Evolutionary conservation across 1,140 invertebrate species (phyloP).

Genomic region (Stegodyphus mimosarum): DNA sequence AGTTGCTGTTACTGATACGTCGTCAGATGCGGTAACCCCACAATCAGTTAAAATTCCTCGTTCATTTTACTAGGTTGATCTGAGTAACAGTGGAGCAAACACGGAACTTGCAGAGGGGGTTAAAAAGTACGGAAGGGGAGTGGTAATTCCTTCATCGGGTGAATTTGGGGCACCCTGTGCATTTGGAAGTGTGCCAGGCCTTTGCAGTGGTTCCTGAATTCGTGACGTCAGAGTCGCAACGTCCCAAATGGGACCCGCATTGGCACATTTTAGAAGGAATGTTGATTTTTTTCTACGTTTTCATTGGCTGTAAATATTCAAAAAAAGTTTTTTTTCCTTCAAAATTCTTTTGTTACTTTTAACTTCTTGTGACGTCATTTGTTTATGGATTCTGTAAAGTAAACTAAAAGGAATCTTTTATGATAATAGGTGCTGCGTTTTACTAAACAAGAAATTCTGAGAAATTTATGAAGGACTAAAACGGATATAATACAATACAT

Average conservation of each 20-base stretch:
- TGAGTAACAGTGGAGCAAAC: neutral
- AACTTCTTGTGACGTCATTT: neutral
- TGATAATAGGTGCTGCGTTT: neutral
- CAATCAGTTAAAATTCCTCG: conserved; percentile 5
- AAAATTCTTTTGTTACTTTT: neutral
- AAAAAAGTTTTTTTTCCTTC: neutral
- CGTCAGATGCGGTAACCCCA: too few species aligned
- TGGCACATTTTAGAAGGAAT: conserved; percentile 48
- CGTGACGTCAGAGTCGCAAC: conserved; percentile 56
- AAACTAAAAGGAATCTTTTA: conserved; percentile 14
- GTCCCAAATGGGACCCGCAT: conserved; percentile 45
- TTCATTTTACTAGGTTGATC: conserved; percentile 27
- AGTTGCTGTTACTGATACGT: neutral
- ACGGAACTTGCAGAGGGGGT: neutral
- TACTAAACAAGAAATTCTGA: too few species aligned
- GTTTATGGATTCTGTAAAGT: neutral
- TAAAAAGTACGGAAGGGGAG: conserved; percentile 8
- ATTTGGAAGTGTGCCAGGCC: conserved; percentile 55
- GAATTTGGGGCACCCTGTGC: conserved; percentile 41
- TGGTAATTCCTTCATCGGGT: conserved; percentile 41
- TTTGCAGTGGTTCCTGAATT: conserved; percentile 49
- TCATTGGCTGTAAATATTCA: conserved; percentile 39
- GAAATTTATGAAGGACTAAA: too few species aligned
- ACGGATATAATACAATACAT: too few species aligned
- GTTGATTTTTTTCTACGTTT: conserved; percentile 10